Evolutionary conservation across 1,140 invertebrate species (phyloP), one percentile per base, ranked within the genome.

Genomic region (Frieseomelitta varia): DNA sequence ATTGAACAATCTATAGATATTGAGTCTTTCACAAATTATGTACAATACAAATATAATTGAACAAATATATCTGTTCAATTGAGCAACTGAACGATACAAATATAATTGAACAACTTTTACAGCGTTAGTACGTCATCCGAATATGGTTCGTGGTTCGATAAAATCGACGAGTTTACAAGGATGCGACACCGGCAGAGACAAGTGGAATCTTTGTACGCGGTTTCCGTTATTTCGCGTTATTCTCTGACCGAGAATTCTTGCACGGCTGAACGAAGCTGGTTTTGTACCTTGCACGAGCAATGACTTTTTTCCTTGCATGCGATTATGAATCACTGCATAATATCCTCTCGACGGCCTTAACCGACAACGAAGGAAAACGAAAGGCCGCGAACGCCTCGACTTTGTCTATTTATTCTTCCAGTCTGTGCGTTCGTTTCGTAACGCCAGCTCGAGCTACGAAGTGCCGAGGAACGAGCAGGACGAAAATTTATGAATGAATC

Each of bases 291-390:
- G 88, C 77, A 79, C 88, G 87, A 84, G 84, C 88, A 88, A 88
- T 89, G 88, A 89, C 87, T 88, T 76, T 85, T 89, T 77, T 79
- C 84, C 84, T 86, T 81, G 84, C 80, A 84, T 85, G 87, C 84
- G 81, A 89, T 89, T 88, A 88, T 89, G 87, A 89, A 88, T 89
- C 87, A 88, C 83, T 85, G 84, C 80, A 73, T 88, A 88, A 89
- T 89, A 88, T 85, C 83, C 87, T 88, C 72, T 81, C 84, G 77
- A 85, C 77, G 88, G 76, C 88, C 87, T 89, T 88, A 83, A 81
- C 83, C 88, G 77, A 27, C 69, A 58, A 47, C 39, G 79, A 75
- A 79, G 87, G 84, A 83, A 85, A 90, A 73, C 86, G 74, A 88
- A 77, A 79, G 83, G 83, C 78, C 78, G 77, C 71, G 83, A 51